These are phyloP conservation scores for Tethea ocularis DNA, from an alignment of 2,888 invertebrate species.

Conservation along the genomic window DNA sequence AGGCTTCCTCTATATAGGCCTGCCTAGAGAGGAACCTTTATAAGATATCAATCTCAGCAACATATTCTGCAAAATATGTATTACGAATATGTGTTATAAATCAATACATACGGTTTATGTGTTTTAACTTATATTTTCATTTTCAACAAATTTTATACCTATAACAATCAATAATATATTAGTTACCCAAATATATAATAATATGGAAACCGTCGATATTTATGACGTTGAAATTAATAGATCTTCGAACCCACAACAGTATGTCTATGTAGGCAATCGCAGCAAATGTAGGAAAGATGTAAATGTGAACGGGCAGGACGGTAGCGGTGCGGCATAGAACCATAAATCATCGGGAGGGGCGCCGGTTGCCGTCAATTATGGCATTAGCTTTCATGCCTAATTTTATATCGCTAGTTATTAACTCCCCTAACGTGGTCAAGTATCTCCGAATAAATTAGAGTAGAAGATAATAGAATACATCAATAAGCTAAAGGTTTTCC, in stretches of 20 bases:
- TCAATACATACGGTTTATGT: no score
- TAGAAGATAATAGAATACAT: not conserved
- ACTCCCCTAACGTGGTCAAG: slow-evolving; percentile 51
- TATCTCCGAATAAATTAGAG: slow-evolving; percentile 21
- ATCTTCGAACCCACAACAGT: slow-evolving; percentile 30
- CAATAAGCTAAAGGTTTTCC: no score
- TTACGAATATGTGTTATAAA: no score
- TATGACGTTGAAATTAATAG: slow-evolving; percentile 30
- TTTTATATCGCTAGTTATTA: slow-evolving; percentile 63
- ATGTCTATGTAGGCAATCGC: slow-evolving; percentile 31
- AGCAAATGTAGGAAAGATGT: slow-evolving; percentile 67
- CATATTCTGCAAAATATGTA: no score
- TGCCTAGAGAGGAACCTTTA: no score
- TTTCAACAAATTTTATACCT: no score
- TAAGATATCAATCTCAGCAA: no score
- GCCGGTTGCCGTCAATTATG: slow-evolving; percentile 80
- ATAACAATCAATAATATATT: not conserved
- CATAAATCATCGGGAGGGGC: slow-evolving; percentile 77
- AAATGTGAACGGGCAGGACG: slow-evolving; percentile 49
- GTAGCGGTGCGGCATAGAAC: slow-evolving; percentile 29
- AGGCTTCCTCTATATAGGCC: no score
- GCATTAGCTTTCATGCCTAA: slow-evolving; percentile 80
- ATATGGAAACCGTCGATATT: slow-evolving; percentile 3
- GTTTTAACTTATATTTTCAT: no score
- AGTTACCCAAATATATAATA: not conserved